Base-by-base conservation (phyloP, 2,888 invertebrate species). In the Busseola fusca region DNA sequence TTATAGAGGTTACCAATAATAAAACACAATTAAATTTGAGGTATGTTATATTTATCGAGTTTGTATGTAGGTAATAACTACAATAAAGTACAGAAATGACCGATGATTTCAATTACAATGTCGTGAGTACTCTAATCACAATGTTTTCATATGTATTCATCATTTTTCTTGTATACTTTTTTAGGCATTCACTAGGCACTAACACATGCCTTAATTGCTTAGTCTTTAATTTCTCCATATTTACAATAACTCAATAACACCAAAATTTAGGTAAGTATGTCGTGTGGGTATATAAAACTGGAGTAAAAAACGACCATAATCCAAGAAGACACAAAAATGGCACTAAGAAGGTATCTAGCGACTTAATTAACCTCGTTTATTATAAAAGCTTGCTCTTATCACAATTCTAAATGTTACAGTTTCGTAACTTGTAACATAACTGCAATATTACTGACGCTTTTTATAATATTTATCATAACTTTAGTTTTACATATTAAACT, bases 41-140 rank as follows among this genome's bases (percentile, higher is more conserved):
- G 95, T 95, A 95, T 94, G 94, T 95, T 95, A 93, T 95, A 95
- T 95, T 94, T 95, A 95, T 95, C 94, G 92, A 95, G 93, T 95
- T 95, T 94, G 94, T 95, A 95, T 95, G 95, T 94, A 94, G 94
- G 91, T 94, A 94, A 94, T 94, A 93, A 93, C 95, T 95, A 95
- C 94, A 93, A 92, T 95, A 94, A 95, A 94, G 90, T 95, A 95
- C 93, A 93, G 95, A 94, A 94, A 94, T 93, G 93, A 93, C 89
- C 89, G 89, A 94, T 94, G 93, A 94, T 90, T 81, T 86, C 93
- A 94, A 94, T 94, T 94, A 94, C 92, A 93, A 92, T 91, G 90
- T 90, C 85, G 90, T 90, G 85, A 85, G 82, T 86, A 91, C 87
- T 89, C 94, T 95, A 95, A 94, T 95, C 95, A 95, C 95, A 95